Percentiles rank a stretch among this genome's conserved stretches.
phyloP scores from a whole-genome alignment of 92 coral and sea anemone genomes.

The Desmophyllum pertusum region DNA sequence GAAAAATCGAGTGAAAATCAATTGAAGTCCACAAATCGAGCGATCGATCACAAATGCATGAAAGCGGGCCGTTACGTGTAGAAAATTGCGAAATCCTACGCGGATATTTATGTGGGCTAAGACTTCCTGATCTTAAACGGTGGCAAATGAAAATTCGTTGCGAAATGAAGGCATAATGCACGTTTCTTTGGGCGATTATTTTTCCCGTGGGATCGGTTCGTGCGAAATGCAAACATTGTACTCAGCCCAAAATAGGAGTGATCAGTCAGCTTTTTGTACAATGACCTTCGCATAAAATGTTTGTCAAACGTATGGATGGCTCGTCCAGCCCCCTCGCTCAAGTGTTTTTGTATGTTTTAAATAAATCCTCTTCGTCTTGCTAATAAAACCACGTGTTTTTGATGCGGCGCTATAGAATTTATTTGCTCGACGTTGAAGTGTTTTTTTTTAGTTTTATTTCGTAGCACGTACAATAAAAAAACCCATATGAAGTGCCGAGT shows the following conservation, averaged over 20 bases:
- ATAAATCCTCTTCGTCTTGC: neutral
- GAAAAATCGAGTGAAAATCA: slow-evolving; percentile 14
- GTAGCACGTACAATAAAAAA: neutral
- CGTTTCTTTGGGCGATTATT: neutral
- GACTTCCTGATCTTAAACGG: slow-evolving; percentile 32
- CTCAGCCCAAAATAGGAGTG: neutral
- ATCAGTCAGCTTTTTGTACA: neutral
- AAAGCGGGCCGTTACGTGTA: neutral
- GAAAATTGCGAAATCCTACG: slow-evolving; percentile 32
- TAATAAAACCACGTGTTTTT: slow-evolving; percentile 48
- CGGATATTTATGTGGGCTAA: slow-evolving; percentile 25
- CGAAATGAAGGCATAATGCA: neutral
- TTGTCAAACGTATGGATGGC: neutral
- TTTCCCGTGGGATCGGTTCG: slow-evolving; percentile 19
- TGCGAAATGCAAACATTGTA: slow-evolving; percentile 19
- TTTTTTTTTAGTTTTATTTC: neutral
- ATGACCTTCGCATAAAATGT: slow-evolving; percentile 3
- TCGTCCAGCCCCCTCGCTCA: slow-evolving; percentile 30
- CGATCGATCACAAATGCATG: no score
- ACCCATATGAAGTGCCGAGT: neutral
- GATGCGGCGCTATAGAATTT: slow-evolving; percentile 3
- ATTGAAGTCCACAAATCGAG: no score
- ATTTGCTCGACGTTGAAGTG: neutral
- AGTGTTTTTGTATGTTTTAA: neutral
- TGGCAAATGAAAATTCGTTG: slow-evolving; percentile 9